Evolutionary conservation across 2,888 invertebrate genomes (phyloP), one percentile per base, ranked within the genome.

Genomic region (Formica aserva): DNA sequence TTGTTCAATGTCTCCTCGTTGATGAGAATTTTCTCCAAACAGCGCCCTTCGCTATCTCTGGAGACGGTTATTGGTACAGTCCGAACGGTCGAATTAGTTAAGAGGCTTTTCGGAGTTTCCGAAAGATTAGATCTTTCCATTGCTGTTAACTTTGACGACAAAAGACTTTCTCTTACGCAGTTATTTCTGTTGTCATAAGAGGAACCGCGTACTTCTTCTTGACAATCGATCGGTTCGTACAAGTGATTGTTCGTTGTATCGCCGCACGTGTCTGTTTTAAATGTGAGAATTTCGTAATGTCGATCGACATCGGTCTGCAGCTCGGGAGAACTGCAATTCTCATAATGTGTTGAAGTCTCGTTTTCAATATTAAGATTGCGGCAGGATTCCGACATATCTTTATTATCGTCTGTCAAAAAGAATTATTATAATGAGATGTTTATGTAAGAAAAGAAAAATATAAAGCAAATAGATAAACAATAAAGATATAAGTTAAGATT

Each of bases 1-100:
- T 93, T 93, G 60, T 92, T 92, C n/a, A 93, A 77, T 0, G 93
- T 93, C 29, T 91, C 88, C 65, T 93, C 92, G 72, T 92, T 93
- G 55, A 94, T 91, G 18, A 92, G 85, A 15, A 93, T 93, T 38
- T 89, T 91, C 63, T 93, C 90, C 41, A 92, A 82, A 32, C 89
- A 87, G n/a, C 91, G 92, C 52, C 86, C 84, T 29, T 90, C 90
- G 4, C 83, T 80, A 32, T 62, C 83, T 0, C 89, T 71, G 0
- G 88, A 78, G 1, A 92, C 89, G 0, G 87, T 92, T 11, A 87
- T 63, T 0, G 91, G 81, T 0, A 65, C 81, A 1, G 91, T 88
- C n/a, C n/a, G 83, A 32, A 88, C 35, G 0, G 84, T 86, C 4
- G 89, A 78, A n/a, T 80, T 41, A 18, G 8, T 69, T 1, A 60